Percentiles rank a stretch among this genome's conserved stretches.
These are phyloP conservation scores for Alexandromys fortis DNA, from an alignment of 2,113 vertebrate species.

Conservation along the genomic window DNA sequence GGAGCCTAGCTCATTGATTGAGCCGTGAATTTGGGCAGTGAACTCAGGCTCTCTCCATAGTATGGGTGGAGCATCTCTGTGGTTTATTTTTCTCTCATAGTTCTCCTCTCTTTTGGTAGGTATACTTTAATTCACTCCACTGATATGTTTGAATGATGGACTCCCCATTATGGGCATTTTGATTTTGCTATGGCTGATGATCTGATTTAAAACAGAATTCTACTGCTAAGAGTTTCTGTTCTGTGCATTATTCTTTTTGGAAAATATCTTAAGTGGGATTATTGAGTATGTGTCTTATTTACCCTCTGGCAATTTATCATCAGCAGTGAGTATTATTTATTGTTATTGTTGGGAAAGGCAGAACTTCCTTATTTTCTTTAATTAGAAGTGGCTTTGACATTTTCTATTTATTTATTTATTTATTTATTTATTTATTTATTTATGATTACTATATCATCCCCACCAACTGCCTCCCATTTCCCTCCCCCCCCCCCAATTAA, in stretches of 20 bases:
- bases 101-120: not conserved
- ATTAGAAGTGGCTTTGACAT: constrained; percentile 39
- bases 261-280: not conserved
- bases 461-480: too few species aligned
- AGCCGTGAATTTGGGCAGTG: not conserved
- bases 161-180: not conserved
- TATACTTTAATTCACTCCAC: not conserved
- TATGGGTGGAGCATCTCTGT: too few species aligned
- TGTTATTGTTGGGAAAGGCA: not conserved
- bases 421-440: too few species aligned
- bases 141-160: not conserved
- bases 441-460: too few species aligned
- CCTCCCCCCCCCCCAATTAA: too few species aligned
- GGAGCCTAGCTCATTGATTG: not conserved
- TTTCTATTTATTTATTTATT: not conserved
- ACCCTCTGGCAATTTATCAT: not conserved
- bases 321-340: not conserved
- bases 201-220: constrained; percentile 17
- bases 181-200: not conserved
- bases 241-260: not conserved
- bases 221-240: not conserved
- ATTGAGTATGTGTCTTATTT: not conserved
- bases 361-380: constrained; percentile 3
- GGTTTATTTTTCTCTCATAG: not conserved
- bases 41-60: not conserved